Percentiles rank a stretch among this genome's conserved stretches.
Evolutionary conservation across 1,140 invertebrate species (phyloP).

Genomic region (Tachypleus tridentatus): DNA sequence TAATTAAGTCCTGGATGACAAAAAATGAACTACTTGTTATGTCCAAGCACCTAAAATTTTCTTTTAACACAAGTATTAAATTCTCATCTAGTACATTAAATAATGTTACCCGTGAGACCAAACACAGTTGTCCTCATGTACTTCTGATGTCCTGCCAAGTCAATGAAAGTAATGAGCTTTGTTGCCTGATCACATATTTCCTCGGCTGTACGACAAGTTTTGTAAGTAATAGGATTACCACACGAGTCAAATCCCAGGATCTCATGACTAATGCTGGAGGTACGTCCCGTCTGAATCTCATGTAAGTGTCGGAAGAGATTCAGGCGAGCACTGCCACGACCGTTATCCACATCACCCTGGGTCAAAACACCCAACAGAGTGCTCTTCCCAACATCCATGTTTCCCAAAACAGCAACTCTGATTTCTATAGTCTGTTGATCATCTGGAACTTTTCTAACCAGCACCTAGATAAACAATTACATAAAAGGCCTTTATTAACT

Average conservation of each 20-base stretch:
- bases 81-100: background rate
- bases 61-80: too few relatives aligned
- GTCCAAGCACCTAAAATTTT: too few relatives aligned
- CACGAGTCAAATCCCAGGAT: slow-evolving; percentile 79
- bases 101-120: slow-evolving; percentile 55
- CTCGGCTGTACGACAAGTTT: slow-evolving; percentile 79
- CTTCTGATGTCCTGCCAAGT: slow-evolving; percentile 91
- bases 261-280: slow-evolving; percentile 92
- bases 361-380: slow-evolving; percentile 88
- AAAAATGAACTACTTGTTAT: too few relatives aligned
- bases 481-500: too few relatives aligned
- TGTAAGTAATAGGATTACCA: slow-evolving; percentile 73
- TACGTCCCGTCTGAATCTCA: slow-evolving; percentile 90
- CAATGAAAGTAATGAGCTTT: slow-evolving; percentile 88
- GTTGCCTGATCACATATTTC: slow-evolving; percentile 83
- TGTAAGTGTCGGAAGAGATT: slow-evolving; percentile 95
- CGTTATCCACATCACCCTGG: slow-evolving; percentile 91
- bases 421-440: slow-evolving; percentile 82
- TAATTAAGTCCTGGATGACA: too few relatives aligned
- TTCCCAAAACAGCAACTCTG: slow-evolving; percentile 80
- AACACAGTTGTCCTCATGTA: slow-evolving; percentile 92
- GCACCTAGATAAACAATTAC: slow-evolving; percentile 50
- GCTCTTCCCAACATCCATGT: slow-evolving; percentile 86
- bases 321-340: slow-evolving; percentile 77
- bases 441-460: slow-evolving; percentile 83